These are phyloP conservation scores for Amphipoea lucens DNA, from an alignment of 2,888 invertebrate genomes.

Conservation along the genomic window DNA sequence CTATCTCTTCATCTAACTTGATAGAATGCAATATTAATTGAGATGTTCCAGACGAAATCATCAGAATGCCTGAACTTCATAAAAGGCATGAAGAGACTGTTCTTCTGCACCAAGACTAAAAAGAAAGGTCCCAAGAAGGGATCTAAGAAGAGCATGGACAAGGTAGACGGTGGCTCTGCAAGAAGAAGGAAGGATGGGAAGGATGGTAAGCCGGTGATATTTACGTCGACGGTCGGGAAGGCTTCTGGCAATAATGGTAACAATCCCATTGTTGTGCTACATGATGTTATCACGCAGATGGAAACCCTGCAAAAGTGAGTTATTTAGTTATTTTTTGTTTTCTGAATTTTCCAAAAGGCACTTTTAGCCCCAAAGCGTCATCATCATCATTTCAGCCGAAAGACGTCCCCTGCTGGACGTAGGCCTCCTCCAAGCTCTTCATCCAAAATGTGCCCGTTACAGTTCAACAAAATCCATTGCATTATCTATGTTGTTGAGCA, in stretches of 20 bases:
- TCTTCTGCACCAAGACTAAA: constrained; percentile 86
- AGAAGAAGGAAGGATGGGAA: constrained; percentile 74
- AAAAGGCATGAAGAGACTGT: constrained; percentile 84
- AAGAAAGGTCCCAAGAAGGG: constrained; percentile 74
- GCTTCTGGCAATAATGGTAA: constrained; percentile 83
- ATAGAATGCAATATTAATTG: constrained; percentile 36
- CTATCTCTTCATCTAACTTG: constrained; percentile 17
- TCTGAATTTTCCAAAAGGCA: too few relatives aligned
- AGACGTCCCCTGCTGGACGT: too few relatives aligned
- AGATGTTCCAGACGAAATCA: constrained; percentile 80
- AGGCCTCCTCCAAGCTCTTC: too few relatives aligned
- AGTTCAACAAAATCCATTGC: too few relatives aligned
- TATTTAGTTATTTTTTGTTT: constrained; percentile 55
- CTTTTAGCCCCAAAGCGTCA: too few relatives aligned
- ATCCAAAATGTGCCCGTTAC: too few relatives aligned
- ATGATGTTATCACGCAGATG: constrained; percentile 93
- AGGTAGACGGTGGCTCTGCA: constrained; percentile 61
- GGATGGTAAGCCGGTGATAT: constrained; percentile 79
- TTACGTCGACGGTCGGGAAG: constrained; percentile 87
- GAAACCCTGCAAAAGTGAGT: constrained; percentile 92
- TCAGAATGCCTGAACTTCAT: constrained; percentile 86
- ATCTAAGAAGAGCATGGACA: constrained; percentile 71
- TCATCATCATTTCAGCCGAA: too few relatives aligned
- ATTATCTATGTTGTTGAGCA: too few relatives aligned
- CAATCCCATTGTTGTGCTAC: constrained; percentile 91